Evolutionary conservation across 2,797 vertebrate species (phyloP), one percentile per base, ranked within the genome.

Genomic region (Ptychadena robeensis): DNA sequence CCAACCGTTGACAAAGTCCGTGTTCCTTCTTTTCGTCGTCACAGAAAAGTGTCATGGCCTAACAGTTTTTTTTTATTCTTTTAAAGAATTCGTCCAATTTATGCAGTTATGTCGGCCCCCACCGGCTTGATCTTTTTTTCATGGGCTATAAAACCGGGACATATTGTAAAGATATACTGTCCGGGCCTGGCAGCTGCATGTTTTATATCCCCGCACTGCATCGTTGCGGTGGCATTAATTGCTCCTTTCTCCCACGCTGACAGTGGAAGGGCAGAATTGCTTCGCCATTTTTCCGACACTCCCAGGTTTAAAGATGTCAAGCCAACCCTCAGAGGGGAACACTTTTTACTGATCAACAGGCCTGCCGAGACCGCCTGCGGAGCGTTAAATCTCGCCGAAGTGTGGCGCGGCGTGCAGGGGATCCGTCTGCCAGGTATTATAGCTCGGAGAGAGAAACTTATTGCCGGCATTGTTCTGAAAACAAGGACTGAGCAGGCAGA

Each of bases 131-230:
- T 18, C 15, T 28, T 18, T 68, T 38, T 67, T 85, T 74, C 44
- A 89, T 79, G 75, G 64, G 0, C 78, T 10, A 79, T 57, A 64
- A 72, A 69, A 9, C 67, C 79, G 79, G 65, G 77, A 4, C 28
- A 1, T 87, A 80, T 85, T 9, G 22, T 57, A 89, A 83, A 85
- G 66, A 70, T 40, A 9, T 79, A 78, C 85, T 38, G 86, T 86
- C 73, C 87, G 68, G 40, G 18, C 61, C 75, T 86, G 77, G 86
- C 82, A 85, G 86, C 87, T 82, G 75, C 83, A 87, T 87, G 88
- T 88, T 92, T 91, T 90, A 88, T 90, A 86, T 90, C 87, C 90
- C 91, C 91, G 87, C 78, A 82, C 2, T 86, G 91, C 86, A 87
- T 88, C 89, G 78, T 79, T 87, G 80, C 53, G 71, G 86, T 77